A percentile compares a stretch with the other conserved stretches of the same genome.
These are phyloP conservation scores for Tamandua tetradactyla DNA, from an alignment of 2,797 vertebrate genomes.

Conservation along the genomic window DNA sequence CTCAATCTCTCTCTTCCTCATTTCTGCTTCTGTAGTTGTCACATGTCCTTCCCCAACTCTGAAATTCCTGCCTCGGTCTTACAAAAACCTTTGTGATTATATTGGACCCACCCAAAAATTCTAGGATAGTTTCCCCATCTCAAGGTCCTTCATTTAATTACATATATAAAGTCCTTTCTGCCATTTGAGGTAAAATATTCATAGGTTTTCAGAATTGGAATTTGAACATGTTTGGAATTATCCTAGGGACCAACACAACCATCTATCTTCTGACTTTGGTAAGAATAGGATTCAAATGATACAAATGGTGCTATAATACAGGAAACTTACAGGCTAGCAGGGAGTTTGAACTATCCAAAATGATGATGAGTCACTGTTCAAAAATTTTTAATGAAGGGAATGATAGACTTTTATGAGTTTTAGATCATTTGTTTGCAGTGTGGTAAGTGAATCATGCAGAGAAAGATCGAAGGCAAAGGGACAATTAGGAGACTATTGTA, in stretches of 20 bases:
- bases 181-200: neutral
- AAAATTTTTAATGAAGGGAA: neutral
- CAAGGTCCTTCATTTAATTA: neutral
- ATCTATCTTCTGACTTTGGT: neutral
- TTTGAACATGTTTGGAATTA: neutral
- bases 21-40: neutral
- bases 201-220: neutral
- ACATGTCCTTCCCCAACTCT: neutral
- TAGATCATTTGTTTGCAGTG: neutral
- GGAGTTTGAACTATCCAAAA: neutral
- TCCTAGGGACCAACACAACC: neutral
- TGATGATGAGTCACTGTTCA: neutral
- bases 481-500: neutral
- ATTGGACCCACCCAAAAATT: neutral
- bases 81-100: neutral
- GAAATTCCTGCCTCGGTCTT: neutral
- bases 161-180: neutral
- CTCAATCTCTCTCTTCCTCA: neutral
- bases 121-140: neutral
- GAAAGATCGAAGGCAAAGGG: neutral
- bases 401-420: neutral
- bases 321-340: neutral
- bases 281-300: neutral
- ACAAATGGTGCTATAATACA: neutral
- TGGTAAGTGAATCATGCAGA: neutral